Conservation (phyloP, 2,797 vertebrate species). For the Aulostomus chinensis region DNA sequence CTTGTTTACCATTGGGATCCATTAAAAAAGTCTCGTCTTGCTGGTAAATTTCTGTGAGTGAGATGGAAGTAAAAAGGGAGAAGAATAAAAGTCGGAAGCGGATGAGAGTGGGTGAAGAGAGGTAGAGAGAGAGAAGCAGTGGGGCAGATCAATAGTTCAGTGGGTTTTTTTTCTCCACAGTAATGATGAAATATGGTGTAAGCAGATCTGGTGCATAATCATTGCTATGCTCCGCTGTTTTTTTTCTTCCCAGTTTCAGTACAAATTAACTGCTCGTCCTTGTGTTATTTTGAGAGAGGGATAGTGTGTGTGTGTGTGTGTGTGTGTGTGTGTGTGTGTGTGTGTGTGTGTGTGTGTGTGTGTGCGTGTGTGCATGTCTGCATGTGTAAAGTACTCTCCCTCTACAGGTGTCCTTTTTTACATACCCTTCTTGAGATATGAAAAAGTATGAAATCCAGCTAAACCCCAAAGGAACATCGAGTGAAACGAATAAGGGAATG, state of each 20-base stretch:
- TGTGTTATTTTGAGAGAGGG: no score
- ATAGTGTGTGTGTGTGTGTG: no score
- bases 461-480: constrained; percentile 18
- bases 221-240: constrained; percentile 68
- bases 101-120: constrained; percentile 26
- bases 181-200: constrained; percentile 86
- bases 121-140: constrained; percentile 44
- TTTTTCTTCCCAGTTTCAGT: background rate
- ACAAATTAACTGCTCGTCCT: no score
- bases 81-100: constrained; percentile 44
- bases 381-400: constrained; percentile 7
- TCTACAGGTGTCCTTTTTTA: constrained; percentile 55
- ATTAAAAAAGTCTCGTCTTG: constrained; percentile 56
- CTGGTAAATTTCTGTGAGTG: constrained; percentile 55
- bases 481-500: constrained; percentile 11
- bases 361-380: no score
- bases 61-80: constrained; percentile 47
- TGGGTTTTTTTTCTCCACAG: constrained; percentile 74
- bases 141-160: constrained; percentile 77
- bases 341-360: constrained; percentile 18
- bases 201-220: constrained; percentile 81
- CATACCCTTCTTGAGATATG: constrained; percentile 30
- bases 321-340: no score
- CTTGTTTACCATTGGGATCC: constrained; percentile 57
- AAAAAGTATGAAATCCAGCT: constrained; percentile 28